Percentiles rank a stretch among this genome's conserved stretches.
Conservation (phyloP, 2,113 vertebrate species). For the Bostrychus sinensis region DNA sequence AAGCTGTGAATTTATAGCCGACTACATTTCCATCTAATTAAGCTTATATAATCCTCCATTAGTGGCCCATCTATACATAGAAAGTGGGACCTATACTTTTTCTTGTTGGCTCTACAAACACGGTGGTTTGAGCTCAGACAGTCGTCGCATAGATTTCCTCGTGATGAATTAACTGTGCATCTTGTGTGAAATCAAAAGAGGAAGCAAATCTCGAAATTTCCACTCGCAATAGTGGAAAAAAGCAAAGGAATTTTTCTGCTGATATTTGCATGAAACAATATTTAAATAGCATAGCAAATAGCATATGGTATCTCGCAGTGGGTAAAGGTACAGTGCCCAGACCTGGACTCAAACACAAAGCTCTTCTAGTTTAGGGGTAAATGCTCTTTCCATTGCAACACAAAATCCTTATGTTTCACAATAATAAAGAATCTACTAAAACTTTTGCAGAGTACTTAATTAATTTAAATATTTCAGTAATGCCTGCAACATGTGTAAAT, state of each 20-base stretch:
- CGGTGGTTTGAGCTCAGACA: conserved; percentile 28
- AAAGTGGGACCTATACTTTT: conserved; percentile 26
- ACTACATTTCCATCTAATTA: neutral
- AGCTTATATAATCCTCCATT: conserved; percentile 1
- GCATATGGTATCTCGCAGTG: no score
- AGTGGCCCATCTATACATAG: conserved; percentile 18
- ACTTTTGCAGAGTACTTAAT: no score
- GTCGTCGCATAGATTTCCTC: conserved; percentile 23
- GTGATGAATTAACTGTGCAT: conserved; percentile 20
- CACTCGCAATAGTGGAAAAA: conserved; percentile 33
- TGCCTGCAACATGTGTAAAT: no score
- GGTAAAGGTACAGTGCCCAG: no score
- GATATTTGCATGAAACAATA: conserved; percentile 48
- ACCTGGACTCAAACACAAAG: no score
- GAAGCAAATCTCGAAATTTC: conserved; percentile 25
- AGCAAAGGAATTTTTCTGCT: conserved; percentile 24
- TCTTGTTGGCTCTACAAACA: conserved; percentile 30
- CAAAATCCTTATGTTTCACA: no score
- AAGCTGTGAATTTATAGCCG: neutral
- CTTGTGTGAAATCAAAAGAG: conserved; percentile 13
- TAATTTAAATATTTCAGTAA: no score
- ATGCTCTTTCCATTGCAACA: no score
- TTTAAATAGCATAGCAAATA: conserved; percentile 36
- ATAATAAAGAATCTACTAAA: no score
- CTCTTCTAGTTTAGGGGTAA: no score